Evolutionary conservation across 2,888 invertebrate species (phyloP).

Genomic region (Leptodirus hochenwartii): DNA sequence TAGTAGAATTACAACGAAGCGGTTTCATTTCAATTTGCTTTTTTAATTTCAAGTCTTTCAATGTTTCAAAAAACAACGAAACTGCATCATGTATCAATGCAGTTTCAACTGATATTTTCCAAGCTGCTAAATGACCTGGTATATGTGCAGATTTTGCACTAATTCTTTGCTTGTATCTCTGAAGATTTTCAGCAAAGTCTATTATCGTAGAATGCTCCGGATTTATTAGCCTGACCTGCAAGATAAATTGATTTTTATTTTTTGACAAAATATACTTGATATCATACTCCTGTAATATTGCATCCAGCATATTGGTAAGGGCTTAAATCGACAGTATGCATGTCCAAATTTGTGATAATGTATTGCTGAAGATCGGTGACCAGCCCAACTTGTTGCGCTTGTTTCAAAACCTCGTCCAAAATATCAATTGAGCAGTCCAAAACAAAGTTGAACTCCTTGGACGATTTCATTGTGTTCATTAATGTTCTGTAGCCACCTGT

Average conservation of each 20-base stretch:
- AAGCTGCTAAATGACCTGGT: slow-evolving; percentile 10
- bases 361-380: slow-evolving; percentile 63
- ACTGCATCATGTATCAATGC: slow-evolving; percentile 77
- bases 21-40: slow-evolving; percentile 28
- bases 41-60: slow-evolving; percentile 36
- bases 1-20: slow-evolving; percentile 40
- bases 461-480: slow-evolving; percentile 50
- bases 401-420: slow-evolving; percentile 36
- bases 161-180: slow-evolving; percentile 6
- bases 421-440: slow-evolving; percentile 49
- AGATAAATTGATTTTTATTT: slow-evolving; percentile 5
- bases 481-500: slow-evolving; percentile 47
- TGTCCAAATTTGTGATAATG: slow-evolving; percentile 62
- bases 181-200: slow-evolving; percentile 26
- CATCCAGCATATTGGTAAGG: slow-evolving; percentile 63
- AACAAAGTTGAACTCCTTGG: slow-evolving; percentile 51
- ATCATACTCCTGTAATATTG: slow-evolving; percentile 52
- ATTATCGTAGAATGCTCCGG: slow-evolving; percentile 33
- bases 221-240: slow-evolving; percentile 36
- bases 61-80: slow-evolving; percentile 57
- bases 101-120: slow-evolving; percentile 35
- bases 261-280: neutral
- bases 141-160: slow-evolving; percentile 4
- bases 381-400: slow-evolving; percentile 75
- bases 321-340: slow-evolving; percentile 62